Evolutionary conservation across 1,140 invertebrate genomes (phyloP), one percentile per base, ranked within the genome.

Genomic region (Galleria mellonella): DNA sequence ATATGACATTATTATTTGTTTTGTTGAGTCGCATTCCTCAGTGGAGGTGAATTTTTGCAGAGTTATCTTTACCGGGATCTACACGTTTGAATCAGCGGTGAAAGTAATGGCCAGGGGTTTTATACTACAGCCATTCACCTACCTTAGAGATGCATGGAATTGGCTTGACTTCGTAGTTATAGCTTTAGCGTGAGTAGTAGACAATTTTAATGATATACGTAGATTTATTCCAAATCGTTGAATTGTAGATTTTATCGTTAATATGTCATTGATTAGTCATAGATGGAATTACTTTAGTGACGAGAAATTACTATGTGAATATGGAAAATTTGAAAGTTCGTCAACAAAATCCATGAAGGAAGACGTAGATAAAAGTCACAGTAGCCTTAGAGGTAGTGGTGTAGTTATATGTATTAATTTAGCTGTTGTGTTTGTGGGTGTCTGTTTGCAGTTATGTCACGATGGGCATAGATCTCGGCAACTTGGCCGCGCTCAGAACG

Each of bases 81-180:
- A 99, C 92, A 98, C 96, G 87, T 95, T 98, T 91, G 97, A 99
- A 92, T 97, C 96, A 86, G 93, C 96, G 87, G 94, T 98, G 88
- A 99, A 99, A 94, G 94, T 98, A 89, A 94, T 98, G 92, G 97
- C 97, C 86, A 92, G 97, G 91, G 98, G 98, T 90, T 98, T 99
- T 92, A 97, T 99, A 90, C 91, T 99, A 89, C 93, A 97, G 91
- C 93, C 93, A 89, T 98, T 98, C 92, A 98, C 97, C 90, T 99
- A 99, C 94, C 95, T 99, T 92, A 94, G 97, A 93, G 97, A 99
- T 94, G 96, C 97, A 91, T 99, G 97, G 97, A 99, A 99, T 93
- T 99, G 97, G 97, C 93, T 99, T 90, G 97, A 99, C 94, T 99
- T 99, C 94, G 93, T 98, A 92, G 97, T 98, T 90, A 98, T 99